A percentile compares a stretch with the other conserved stretches of the same genome.
phyloP scores from a whole-genome alignment of 2,797 vertebrate genomes.

The Diglossa cyanea region DNA sequence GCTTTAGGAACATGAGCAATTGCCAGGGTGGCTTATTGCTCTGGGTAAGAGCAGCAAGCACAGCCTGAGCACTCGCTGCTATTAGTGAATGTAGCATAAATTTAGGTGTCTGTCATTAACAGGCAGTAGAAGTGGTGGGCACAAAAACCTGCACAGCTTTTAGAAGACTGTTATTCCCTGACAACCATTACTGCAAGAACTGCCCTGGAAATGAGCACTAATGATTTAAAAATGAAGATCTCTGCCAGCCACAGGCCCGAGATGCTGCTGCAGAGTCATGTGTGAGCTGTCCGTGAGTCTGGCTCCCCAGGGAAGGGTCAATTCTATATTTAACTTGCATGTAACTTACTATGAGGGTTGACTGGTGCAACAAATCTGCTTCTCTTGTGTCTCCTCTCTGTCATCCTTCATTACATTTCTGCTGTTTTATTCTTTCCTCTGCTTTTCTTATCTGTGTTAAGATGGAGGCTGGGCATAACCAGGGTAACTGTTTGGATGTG shows the following conservation, averaged over 20 bases:
- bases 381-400: background rate
- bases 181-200: background rate
- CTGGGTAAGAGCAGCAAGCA: background rate
- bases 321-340: slow-evolving; percentile 21
- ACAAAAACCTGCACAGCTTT: background rate
- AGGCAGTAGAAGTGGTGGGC: background rate
- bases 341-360: background rate
- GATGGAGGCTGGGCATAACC: background rate
- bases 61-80: background rate
- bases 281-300: background rate
- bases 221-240: background rate
- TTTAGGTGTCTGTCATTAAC: background rate
- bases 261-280: background rate
- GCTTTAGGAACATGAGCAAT: background rate
- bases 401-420: background rate
- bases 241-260: background rate
- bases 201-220: background rate
- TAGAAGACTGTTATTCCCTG: background rate
- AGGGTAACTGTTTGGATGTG: background rate
- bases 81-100: background rate
- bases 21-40: background rate
- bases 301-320: background rate
- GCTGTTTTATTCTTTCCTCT: background rate
- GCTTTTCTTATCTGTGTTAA: background rate
- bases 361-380: background rate